A percentile compares a stretch with the other conserved stretches of the same genome.
phyloP scores from a whole-genome alignment of 2,113 vertebrate genomes.

The Lamprotornis superbus region DNA sequence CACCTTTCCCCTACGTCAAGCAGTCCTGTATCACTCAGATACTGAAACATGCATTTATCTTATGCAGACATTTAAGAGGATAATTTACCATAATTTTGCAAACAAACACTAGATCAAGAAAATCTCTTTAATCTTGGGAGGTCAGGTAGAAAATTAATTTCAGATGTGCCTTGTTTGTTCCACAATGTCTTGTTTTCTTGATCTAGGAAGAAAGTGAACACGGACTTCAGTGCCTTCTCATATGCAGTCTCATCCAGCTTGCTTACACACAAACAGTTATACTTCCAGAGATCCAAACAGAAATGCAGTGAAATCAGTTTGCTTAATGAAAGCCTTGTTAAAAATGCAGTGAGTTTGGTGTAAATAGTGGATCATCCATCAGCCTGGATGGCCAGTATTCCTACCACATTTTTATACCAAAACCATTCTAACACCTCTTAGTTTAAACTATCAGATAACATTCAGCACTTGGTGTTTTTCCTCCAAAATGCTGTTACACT shows the following conservation, averaged over 20 bases:
- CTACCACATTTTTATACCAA: background rate
- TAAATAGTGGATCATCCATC: background rate
- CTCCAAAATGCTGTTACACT: background rate
- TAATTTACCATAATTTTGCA: background rate
- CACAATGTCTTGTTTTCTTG: background rate
- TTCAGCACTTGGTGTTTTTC: background rate
- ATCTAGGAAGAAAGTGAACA: background rate
- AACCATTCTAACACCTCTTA: background rate
- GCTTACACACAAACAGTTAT: background rate
- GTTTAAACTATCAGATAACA: background rate
- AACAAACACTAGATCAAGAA: background rate
- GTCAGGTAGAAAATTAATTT: background rate
- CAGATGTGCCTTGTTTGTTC: background rate
- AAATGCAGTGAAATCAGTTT: background rate
- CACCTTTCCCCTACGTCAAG: background rate
- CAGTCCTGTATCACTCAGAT: background rate
- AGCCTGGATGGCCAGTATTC: background rate
- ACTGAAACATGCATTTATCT: background rate
- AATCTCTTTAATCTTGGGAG: background rate
- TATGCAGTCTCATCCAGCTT: background rate
- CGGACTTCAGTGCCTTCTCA: background rate
- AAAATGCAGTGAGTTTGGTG: background rate
- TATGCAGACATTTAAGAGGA: background rate
- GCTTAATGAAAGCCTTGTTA: background rate
- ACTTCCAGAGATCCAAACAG: background rate